Evolutionary conservation across 2,888 invertebrate species (phyloP).

Genomic region (Mallateleia sp.): DNA sequence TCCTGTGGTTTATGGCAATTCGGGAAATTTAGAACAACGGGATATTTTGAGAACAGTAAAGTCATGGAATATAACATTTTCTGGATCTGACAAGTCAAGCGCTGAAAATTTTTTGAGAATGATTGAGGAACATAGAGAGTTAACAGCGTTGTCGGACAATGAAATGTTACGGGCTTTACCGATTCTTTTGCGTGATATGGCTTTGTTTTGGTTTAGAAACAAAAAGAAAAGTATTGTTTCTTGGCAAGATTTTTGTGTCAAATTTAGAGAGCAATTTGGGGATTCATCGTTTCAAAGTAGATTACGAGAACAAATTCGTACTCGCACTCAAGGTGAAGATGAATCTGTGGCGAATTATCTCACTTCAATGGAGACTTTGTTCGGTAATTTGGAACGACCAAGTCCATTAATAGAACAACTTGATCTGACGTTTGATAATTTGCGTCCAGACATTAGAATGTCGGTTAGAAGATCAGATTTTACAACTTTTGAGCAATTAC

Average conservation of each 20-base stretch:
- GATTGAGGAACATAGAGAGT: slow-evolving; percentile 25
- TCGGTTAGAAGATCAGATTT: slow-evolving; percentile 42
- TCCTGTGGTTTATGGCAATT: too few species aligned
- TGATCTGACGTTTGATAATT: slow-evolving; percentile 45
- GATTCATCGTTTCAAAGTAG: slow-evolving; percentile 7
- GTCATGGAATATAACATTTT: slow-evolving; percentile 45
- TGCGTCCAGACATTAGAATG: slow-evolving; percentile 21
- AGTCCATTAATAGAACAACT: slow-evolving; percentile 29
- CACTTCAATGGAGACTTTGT: slow-evolving; percentile 22
- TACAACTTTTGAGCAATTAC: slow-evolving; percentile 17
- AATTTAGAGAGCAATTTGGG: slow-evolving; percentile 28
- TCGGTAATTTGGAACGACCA: slow-evolving; percentile 1
- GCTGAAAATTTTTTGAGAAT: slow-evolving; percentile 41
- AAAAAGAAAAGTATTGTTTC: neutral
- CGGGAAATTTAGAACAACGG: neutral
- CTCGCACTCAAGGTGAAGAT: slow-evolving; percentile 34
- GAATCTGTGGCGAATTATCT: slow-evolving; percentile 27
- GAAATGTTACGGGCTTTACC: slow-evolving; percentile 31
- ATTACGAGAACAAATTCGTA: slow-evolving; percentile 16
- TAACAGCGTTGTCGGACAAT: neutral
- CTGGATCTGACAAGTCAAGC: slow-evolving; percentile 7
- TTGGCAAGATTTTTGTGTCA: slow-evolving; percentile 22
- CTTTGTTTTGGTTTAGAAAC: slow-evolving; percentile 42
- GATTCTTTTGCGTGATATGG: slow-evolving; percentile 9
- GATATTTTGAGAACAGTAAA: slow-evolving; percentile 7